A percentile compares a stretch with the other conserved stretches of the same genome.
These are phyloP conservation scores for Micropterix aruncella DNA, from an alignment of 2,888 invertebrate genomes.

Conservation along the genomic window DNA sequence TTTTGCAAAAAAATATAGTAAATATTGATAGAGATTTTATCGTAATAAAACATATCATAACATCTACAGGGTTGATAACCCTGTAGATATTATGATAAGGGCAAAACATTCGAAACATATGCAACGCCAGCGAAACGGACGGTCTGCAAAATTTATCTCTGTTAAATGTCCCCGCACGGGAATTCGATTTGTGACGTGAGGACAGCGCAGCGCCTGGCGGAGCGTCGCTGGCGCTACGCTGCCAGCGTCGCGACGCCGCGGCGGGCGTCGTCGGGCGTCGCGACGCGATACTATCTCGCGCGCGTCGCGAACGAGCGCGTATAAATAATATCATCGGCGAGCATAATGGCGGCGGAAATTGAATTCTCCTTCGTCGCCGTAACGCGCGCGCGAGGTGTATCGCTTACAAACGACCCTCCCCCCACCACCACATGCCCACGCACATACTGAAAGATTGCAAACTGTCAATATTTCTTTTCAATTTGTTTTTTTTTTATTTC, in stretches of 20 bases:
- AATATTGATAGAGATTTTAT: too few species aligned
- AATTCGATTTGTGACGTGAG: not conserved
- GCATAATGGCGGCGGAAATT: not conserved
- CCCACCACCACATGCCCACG: not conserved
- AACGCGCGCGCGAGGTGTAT: not conserved
- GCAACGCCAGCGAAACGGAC: too few species aligned
- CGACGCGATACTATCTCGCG: not conserved
- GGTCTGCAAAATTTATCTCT: not conserved
- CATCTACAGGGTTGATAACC: too few species aligned
- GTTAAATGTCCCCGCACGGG: not conserved
- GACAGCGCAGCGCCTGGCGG: too few species aligned
- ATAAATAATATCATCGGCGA: not conserved
- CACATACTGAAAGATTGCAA: not conserved
- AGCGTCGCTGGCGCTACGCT: too few species aligned
- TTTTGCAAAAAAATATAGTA: too few species aligned
- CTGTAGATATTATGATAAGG: too few species aligned
- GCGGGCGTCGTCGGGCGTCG: not conserved
- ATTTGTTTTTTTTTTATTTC: not conserved
- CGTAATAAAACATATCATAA: too few species aligned
- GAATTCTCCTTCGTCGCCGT: not conserved
- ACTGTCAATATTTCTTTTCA: not conserved
- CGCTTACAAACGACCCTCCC: not conserved
- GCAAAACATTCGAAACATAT: too few species aligned
- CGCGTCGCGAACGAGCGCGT: not conserved
- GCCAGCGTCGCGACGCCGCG: not conserved